A percentile compares a stretch with the other conserved stretches of the same genome.
phyloP scores from a whole-genome alignment of 2,113 vertebrate genomes.

The Corapipo altera region DNA sequence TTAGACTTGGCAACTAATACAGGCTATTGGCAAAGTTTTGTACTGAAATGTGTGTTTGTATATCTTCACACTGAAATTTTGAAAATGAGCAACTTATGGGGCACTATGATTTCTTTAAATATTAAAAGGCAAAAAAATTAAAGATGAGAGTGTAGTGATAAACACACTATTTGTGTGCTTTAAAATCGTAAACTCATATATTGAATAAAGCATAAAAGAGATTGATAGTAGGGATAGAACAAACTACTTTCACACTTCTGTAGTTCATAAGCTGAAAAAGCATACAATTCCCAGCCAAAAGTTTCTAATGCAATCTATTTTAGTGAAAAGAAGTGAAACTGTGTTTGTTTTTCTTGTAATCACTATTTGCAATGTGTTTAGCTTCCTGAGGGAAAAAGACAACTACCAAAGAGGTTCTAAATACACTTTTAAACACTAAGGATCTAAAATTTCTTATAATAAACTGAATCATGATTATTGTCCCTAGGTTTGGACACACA shows the following conservation, averaged over 20 bases:
- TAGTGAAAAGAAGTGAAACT: conserved; percentile 1
- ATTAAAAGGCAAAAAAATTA: neutral
- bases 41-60: neutral
- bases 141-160: neutral
- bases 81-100: neutral
- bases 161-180: neutral
- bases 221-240: neutral
- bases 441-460: neutral
- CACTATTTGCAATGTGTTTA: neutral
- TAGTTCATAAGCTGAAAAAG: neutral
- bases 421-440: neutral
- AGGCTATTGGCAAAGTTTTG: neutral
- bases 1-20: neutral
- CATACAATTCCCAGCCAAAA: neutral
- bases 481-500: neutral
- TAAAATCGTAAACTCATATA: neutral
- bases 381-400: neutral
- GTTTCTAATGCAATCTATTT: neutral
- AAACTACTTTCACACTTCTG: neutral
- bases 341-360: conserved; percentile 1
- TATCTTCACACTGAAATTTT: neutral
- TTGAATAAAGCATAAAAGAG: neutral
- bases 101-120: neutral
- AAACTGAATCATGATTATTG: neutral
- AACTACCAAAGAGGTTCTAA: neutral